Evolutionary conservation across 1,140 invertebrate species (phyloP).

Genomic region (Atta colombica): DNA sequence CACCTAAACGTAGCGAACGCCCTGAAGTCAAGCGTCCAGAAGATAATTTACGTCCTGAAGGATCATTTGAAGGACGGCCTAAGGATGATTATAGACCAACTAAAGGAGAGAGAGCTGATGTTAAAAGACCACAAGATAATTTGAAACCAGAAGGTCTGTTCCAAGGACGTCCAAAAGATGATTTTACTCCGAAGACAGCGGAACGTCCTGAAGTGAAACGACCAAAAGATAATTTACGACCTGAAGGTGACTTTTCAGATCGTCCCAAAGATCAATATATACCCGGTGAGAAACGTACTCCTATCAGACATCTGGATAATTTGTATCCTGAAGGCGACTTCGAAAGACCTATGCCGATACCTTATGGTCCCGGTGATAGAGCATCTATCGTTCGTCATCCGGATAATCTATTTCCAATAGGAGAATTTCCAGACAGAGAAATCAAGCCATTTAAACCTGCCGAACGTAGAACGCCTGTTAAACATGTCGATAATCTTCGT

Average conservation of each 20-base stretch:
- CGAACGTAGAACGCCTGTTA: slow-evolving; percentile 88
- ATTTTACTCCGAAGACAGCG: slow-evolving; percentile 86
- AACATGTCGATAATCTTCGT: slow-evolving; percentile 88
- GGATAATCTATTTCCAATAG: slow-evolving; percentile 81
- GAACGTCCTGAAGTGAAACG: slow-evolving; percentile 86
- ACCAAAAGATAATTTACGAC: slow-evolving; percentile 76
- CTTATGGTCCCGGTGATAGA: slow-evolving; percentile 80
- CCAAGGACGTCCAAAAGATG: slow-evolving; percentile 82
- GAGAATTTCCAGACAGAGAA: slow-evolving; percentile 82
- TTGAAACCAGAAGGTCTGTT: slow-evolving; percentile 86
- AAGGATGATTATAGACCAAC: slow-evolving; percentile 72
- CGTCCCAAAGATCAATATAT: slow-evolving; percentile 85
- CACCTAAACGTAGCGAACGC: slow-evolving; percentile 87
- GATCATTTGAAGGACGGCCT: slow-evolving; percentile 85
- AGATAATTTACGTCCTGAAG: slow-evolving; percentile 88
- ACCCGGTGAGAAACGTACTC: slow-evolving; percentile 85
- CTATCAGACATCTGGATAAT: slow-evolving; percentile 81
- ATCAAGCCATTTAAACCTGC: slow-evolving; percentile 79
- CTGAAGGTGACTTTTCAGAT: slow-evolving; percentile 84
- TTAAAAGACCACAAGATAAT: slow-evolving; percentile 71
- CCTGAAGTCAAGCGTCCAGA: slow-evolving; percentile 82
- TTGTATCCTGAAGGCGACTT: slow-evolving; percentile 85
- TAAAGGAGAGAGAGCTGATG: slow-evolving; percentile 70
- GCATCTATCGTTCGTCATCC: slow-evolving; percentile 80
- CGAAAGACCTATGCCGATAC: slow-evolving; percentile 74